Base-by-base conservation (phyloP, 2,888 invertebrate genomes). In the Calliphora vomitoria region DNA sequence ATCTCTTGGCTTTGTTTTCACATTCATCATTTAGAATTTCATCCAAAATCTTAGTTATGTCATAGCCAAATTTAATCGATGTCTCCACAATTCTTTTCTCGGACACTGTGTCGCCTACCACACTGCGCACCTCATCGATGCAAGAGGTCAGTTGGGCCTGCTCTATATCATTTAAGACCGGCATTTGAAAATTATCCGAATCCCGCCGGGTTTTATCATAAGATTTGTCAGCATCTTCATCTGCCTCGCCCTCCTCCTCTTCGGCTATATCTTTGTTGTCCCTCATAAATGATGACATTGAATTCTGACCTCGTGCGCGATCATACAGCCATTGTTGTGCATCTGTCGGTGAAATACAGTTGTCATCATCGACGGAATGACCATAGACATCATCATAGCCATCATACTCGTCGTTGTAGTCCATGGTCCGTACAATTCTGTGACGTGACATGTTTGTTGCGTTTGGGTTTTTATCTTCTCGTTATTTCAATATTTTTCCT, bases 341-440 rank as follows among this genome's bases (percentile, higher is more conserved):
- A 94, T 98, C 97, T 92, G 97, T 97, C 3, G 98, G 98, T 15
- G 98, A 99, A 91, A 98, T 96, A 92, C 97, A 97, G 93, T 96
- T 97, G 92, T 98, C 98, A 92, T 99, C 98, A 94, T 99, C 99
- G 60, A 98, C 96, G 3, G 98, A 98, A 93, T 98, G 97, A 13
- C 98, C 98, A 93, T 98, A 99, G 85, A 97, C 98, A 88, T 94
- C 93, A 91, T 98, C 97, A 72, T 92, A 92, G 55, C 92, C 89
- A 91, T 98, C 98, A 92, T 97, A 98, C 91, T 98, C 98, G 91
- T 98, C 98, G 41, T 97, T 96, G 93, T 96, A 97, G 92, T 97
- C 97, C 95, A 97, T 96, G 87, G 96, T 96, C 83, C 98, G 95
- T 81, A 98, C 95, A 94, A 97, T 97, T 89, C 98, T 95, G 93